Conservation (phyloP, 1,140 invertebrate genomes). For the Anoplophora glabripennis region DNA sequence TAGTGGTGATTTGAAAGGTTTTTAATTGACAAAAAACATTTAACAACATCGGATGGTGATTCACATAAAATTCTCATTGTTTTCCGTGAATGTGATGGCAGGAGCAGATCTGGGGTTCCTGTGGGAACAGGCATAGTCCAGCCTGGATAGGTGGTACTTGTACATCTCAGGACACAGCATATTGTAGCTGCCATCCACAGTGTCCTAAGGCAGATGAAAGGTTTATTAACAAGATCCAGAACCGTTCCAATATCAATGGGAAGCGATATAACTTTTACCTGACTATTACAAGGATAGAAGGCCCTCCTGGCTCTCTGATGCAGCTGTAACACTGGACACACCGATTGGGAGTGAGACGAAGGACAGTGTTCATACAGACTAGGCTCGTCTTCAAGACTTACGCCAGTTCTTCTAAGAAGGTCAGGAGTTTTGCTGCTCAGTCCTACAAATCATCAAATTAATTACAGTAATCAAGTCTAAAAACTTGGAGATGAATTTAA, state of each 20-base stretch:
- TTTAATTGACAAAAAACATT: constrained; percentile 15
- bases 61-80: constrained; percentile 14
- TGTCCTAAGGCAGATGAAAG: constrained; percentile 23
- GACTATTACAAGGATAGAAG: constrained; percentile 32
- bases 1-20: too few species aligned
- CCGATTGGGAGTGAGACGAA: constrained; percentile 23
- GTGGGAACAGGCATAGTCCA: constrained; percentile 13
- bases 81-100: constrained; percentile 34
- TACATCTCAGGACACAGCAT: constrained; percentile 19
- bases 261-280: constrained; percentile 28
- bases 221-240: not conserved
- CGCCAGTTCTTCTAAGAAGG: constrained; percentile 34
- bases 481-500: too few species aligned
- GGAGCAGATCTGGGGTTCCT: constrained; percentile 40
- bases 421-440: constrained; percentile 45
- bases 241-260: not conserved
- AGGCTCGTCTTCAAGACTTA: constrained; percentile 17
- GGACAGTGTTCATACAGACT: constrained; percentile 7
- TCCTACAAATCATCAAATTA: constrained; percentile 29
- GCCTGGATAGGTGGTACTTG: constrained; percentile 7
- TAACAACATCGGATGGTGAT: constrained; percentile 5
- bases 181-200: constrained; percentile 14
- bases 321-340: constrained; percentile 35
- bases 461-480: constrained; percentile 8
- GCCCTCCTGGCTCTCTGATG: constrained; percentile 40